These are phyloP conservation scores for Caranx melampygus DNA, from an alignment of 2,113 vertebrate species.

Conservation along the genomic window DNA sequence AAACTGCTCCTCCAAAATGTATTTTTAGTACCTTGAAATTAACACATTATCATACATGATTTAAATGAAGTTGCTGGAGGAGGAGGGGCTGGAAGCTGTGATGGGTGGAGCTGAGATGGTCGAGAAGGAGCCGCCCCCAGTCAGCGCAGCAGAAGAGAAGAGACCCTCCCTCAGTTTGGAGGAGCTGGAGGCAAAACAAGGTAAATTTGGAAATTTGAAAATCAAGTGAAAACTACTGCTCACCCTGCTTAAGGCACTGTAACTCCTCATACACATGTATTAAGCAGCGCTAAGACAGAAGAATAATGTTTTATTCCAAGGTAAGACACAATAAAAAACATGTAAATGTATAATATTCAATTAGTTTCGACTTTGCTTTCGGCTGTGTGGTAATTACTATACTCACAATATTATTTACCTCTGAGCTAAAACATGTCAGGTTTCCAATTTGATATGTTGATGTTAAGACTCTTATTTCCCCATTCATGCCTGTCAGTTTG, in stretches of 20 bases:
- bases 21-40: not conserved
- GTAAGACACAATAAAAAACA: not conserved
- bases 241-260: not conserved
- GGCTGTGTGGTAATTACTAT: not conserved
- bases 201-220: slow-evolving; percentile 73
- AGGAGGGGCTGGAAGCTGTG: slow-evolving; percentile 79
- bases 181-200: slow-evolving; percentile 97
- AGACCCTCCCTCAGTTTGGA: slow-evolving; percentile 91
- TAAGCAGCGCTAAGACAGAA: not conserved
- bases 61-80: slow-evolving; percentile 70
- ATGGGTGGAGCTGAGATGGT: slow-evolving; percentile 64
- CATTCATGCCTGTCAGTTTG: not conserved
- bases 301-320: too few species aligned
- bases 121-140: slow-evolving; percentile 74
- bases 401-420: not conserved
- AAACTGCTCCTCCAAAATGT: not conserved
- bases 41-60: not conserved
- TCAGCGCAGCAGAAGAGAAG: slow-evolving; percentile 87
- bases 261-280: not conserved
- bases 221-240: not conserved
- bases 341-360: not conserved
- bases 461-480: not conserved
- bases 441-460: not conserved
- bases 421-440: not conserved
- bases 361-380: not conserved